phyloP scores from a whole-genome alignment of 2,113 vertebrate species.

The Arenaria interpres region DNA sequence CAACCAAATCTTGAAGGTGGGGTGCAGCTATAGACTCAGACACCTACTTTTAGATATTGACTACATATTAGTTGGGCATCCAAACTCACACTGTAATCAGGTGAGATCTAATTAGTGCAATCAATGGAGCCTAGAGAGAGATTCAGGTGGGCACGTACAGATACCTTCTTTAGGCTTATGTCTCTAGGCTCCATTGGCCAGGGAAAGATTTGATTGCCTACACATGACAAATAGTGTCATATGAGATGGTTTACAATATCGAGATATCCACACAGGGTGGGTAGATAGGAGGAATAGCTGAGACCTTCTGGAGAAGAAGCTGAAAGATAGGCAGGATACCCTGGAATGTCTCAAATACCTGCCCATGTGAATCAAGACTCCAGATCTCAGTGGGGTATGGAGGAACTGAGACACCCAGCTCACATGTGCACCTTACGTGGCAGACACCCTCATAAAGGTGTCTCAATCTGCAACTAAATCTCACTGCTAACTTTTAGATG shows the following conservation, averaged over 20 bases:
- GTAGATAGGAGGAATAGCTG: neutral
- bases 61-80: rapidly evolving
- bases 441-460: neutral
- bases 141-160: neutral
- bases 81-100: neutral
- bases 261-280: neutral
- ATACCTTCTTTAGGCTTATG: neutral
- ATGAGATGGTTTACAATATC: neutral
- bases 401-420: neutral
- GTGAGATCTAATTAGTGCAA: neutral
- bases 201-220: neutral
- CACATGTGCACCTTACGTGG: neutral
- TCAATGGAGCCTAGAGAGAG: neutral
- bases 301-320: neutral
- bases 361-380: neutral
- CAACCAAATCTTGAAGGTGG: rapidly evolving
- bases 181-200: neutral
- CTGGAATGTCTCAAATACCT: neutral
- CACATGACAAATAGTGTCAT: rapidly evolving
- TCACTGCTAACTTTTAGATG: neutral
- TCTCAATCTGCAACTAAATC: neutral
- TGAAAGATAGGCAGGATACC: neutral
- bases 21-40: neutral
- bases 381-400: neutral
- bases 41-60: neutral